A percentile compares a stretch with the other conserved stretches of the same genome.
These are phyloP conservation scores for Pipistrellus nathusii DNA, from an alignment of 2,797 vertebrate species.

Conservation along the genomic window DNA sequence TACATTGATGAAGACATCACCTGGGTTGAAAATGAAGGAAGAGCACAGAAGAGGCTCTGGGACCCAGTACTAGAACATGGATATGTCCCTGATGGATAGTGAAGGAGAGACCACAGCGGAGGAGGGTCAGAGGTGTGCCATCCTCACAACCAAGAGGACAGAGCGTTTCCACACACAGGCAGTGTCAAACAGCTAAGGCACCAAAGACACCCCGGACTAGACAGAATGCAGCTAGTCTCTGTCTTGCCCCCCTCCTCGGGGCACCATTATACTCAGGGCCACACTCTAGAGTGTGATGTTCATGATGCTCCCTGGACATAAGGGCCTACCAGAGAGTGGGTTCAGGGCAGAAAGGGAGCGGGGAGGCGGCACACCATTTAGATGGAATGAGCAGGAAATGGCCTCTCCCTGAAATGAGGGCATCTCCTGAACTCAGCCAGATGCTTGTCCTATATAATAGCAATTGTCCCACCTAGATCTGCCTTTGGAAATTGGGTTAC, in stretches of 20 bases:
- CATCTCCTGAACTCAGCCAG: not conserved
- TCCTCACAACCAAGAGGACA: not conserved
- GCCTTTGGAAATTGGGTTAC: constrained; percentile 71
- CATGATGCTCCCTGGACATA: too few relatives aligned
- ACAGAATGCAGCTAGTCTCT: not conserved
- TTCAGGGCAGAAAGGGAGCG: not conserved
- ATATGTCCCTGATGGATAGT: rapidly evolving
- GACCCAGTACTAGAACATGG: not conserved
- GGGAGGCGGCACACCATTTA: not conserved
- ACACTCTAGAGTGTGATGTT: rapidly evolving
- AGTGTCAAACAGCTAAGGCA: not conserved
- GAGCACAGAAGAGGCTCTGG: not conserved
- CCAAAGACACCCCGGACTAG: too few relatives aligned
- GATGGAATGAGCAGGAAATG: not conserved
- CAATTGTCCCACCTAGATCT: constrained; percentile 36
- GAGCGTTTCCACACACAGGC: not conserved
- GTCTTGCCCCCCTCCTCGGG: not conserved
- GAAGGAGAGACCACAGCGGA: not conserved
- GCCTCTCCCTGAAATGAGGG: constrained; percentile 51
- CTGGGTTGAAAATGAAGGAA: not conserved
- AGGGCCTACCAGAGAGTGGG: not conserved
- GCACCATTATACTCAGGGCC: not conserved
- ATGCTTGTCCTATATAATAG: constrained; percentile 57
- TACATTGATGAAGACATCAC: not conserved
- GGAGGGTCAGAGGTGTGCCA: rapidly evolving